A percentile compares a stretch with the other conserved stretches of the same genome.
phyloP scores from a whole-genome alignment of 2,797 vertebrate genomes.

The Sebastes umbrosus region DNA sequence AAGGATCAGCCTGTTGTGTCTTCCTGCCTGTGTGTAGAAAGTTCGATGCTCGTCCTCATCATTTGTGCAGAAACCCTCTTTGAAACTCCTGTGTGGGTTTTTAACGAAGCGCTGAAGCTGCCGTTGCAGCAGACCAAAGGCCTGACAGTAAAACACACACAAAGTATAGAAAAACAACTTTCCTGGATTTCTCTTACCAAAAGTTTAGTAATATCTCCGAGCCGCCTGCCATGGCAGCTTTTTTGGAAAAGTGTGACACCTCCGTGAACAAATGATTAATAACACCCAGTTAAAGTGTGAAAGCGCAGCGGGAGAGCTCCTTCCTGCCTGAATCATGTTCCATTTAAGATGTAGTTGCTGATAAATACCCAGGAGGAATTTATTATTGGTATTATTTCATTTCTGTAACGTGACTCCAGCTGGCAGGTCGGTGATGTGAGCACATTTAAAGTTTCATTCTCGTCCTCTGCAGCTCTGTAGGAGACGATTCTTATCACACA shows the following conservation, averaged over 20 bases:
- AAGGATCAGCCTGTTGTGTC: no score
- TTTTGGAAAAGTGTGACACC: constrained; percentile 6
- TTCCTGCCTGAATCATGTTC: constrained; percentile 7
- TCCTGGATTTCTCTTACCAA: neutral
- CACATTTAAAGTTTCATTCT: neutral
- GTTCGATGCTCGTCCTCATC: no score
- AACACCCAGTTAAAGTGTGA: constrained; percentile 30
- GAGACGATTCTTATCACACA: neutral
- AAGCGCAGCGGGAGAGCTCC: neutral
- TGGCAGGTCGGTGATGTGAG: neutral
- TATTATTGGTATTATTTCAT: neutral
- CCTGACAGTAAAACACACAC: neutral
- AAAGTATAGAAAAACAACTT: neutral
- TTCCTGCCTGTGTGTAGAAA: no score
- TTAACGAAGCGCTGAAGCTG: neutral
- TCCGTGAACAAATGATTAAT: constrained; percentile 48
- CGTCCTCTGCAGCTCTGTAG: neutral
- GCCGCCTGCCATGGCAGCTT: neutral
- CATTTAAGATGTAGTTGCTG: constrained; percentile 15
- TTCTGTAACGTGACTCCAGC: neutral
- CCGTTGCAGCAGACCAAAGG: neutral
- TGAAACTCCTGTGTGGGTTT: neutral
- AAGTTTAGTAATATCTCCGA: constrained; percentile 4
- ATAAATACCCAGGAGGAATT: constrained; percentile 20
- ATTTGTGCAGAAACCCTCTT: neutral